Percentiles rank a stretch among this genome's conserved stretches.
phyloP scores from a whole-genome alignment of 2,797 vertebrate species.

The Perodicticus potto region DNA sequence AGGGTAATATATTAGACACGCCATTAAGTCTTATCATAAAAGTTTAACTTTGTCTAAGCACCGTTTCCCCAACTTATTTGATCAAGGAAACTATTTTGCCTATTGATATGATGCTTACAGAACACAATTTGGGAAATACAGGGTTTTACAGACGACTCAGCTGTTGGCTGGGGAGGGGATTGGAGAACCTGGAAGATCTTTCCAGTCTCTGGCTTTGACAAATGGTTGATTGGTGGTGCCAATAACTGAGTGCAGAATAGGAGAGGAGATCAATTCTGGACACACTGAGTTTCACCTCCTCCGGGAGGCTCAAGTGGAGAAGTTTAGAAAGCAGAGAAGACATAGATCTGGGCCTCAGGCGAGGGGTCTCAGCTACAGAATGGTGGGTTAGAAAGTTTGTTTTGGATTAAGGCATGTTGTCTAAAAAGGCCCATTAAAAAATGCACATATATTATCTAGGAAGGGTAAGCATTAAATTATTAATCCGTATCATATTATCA shows the following conservation, averaged over 20 bases:
- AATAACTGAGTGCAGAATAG: neutral
- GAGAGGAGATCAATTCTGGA: slow-evolving; percentile 33
- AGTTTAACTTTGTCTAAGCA: neutral
- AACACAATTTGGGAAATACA: neutral
- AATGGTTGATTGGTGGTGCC: neutral
- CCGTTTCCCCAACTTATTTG: neutral
- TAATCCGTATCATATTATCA: slow-evolving; percentile 70
- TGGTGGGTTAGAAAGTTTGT: slow-evolving; percentile 47
- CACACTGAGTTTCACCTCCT: neutral
- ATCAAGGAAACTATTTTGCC: neutral
- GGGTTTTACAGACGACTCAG: neutral
- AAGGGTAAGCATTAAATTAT: slow-evolving; percentile 73
- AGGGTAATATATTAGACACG: neutral
- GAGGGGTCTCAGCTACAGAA: slow-evolving; percentile 59
- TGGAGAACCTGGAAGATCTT: neutral
- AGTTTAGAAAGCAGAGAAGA: slow-evolving; percentile 60
- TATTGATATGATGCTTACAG: neutral
- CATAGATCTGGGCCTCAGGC: slow-evolving; percentile 5
- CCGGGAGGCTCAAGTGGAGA: neutral
- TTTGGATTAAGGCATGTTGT: slow-evolving; percentile 68
- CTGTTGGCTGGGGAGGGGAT: neutral
- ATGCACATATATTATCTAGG: slow-evolving; percentile 75
- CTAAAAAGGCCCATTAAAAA: slow-evolving; percentile 66
- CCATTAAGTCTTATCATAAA: neutral
- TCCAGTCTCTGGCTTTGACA: neutral